Conservation (phyloP, 2,888 invertebrate genomes). For the Oscheius onirici region DNA sequence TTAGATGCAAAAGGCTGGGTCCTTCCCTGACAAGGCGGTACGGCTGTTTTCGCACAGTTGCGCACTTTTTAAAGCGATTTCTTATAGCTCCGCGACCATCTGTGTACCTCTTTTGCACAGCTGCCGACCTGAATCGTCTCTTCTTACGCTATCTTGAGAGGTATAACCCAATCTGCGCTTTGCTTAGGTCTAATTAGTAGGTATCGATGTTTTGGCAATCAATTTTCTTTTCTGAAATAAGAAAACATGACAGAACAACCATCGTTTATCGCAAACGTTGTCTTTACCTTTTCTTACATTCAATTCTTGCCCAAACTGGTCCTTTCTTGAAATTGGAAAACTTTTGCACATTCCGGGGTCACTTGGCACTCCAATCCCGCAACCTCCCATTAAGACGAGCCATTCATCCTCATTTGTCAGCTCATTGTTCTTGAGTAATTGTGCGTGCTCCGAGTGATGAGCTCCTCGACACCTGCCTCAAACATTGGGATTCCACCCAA, state of each 20-base stretch:
- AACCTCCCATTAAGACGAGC: slow-evolving; percentile 27
- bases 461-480: too few species aligned
- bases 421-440: slow-evolving; percentile 30
- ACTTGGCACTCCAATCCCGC: slow-evolving; percentile 6
- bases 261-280: too few species aligned
- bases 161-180: not conserved
- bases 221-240: not conserved
- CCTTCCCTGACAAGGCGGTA: not conserved
- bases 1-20: not conserved
- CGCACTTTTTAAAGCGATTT: not conserved
- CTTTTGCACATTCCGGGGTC: not conserved
- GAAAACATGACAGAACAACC: not conserved
- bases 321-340: too few species aligned
- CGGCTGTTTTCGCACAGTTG: slow-evolving; percentile 9
- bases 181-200: not conserved
- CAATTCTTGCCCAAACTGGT: too few species aligned
- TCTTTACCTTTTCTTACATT: not conserved
- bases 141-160: slow-evolving; percentile 9
- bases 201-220: not conserved
- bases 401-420: slow-evolving; percentile 23
- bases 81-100: slow-evolving; percentile 9
- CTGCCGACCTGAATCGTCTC: slow-evolving; percentile 31
- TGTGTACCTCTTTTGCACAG: slow-evolving; percentile 27
- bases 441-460: not conserved
- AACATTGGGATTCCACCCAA: too few species aligned